Evolutionary conservation across 2,113 vertebrate species (phyloP), one percentile per base, ranked within the genome.

Genomic region (Enhydra lutris): DNA sequence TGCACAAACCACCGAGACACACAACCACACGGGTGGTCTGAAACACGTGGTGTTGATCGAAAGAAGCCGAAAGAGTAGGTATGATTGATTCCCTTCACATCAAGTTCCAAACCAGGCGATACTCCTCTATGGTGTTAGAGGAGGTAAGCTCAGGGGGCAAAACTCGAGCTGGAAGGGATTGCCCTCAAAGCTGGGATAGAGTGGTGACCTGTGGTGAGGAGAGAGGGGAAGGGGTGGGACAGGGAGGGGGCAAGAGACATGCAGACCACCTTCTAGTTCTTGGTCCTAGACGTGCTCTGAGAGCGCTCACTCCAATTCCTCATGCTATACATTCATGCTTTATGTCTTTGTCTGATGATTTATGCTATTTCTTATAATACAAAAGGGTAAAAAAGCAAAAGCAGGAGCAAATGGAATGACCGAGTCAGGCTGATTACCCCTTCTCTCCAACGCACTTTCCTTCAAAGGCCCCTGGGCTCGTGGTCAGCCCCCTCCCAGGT

Each of bases 151-250:
- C 14, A 45, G 63, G 42, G 29, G 13, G n/a, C 65, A 11, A 65
- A 59, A 55, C 71, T 52, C 42, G 42, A n/a, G 21, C 7, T 61
- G 14, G 47, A 80, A 59, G 23, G 12, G 45, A 42, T 39, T 39
- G 21, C n/a, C 59, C n/a, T 89, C n/a, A 55, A 31, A 67, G 34
- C 4, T 34, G 67, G 69, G 14, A 7, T 17, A 10, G 42, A 29
- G 21, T 4, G 31, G 45, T 83, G 5, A 47, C 9, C 26, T 36
- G 24, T 6, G 11, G 52, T 31, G 61, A 59, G 59, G 20, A 86
- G 55, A 4, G 2, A 34, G 59, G 55, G 26, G 50, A 4, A 1
- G 11, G 50, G 42, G 0, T 3, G 7, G 7, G 18, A n/a, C 24
- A 31, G 23, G 76, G 55, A 9, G 2, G 42, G 23, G 52, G 47